Conservation (phyloP, 37 sponge, comb jelly and placozoan genomes). For the Halichondria panicea region DNA sequence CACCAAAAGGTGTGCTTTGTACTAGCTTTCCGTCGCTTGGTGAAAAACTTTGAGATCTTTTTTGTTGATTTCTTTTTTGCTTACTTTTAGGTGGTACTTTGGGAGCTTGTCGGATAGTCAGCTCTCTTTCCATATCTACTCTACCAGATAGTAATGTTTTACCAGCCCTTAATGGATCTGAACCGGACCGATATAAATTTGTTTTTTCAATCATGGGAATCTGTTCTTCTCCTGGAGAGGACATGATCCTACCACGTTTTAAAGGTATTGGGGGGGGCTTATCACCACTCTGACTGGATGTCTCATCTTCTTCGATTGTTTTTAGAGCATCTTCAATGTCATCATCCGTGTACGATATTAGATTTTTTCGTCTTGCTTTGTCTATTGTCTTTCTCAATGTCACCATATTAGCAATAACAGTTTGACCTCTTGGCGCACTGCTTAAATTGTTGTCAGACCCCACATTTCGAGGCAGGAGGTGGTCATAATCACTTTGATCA, state of each 20-base stretch:
- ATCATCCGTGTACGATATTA: neutral
- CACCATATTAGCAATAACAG: too few relatives aligned
- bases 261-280: slow-evolving; percentile 2
- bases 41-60: neutral
- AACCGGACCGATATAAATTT: too few relatives aligned
- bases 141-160: neutral
- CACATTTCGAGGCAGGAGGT: slow-evolving; percentile 2
- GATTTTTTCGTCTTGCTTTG: too few relatives aligned
- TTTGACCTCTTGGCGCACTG: neutral
- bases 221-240: neutral
- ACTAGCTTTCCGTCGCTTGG: neutral
- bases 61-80: too few relatives aligned
- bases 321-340: neutral
- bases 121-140: too few relatives aligned
- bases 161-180: too few relatives aligned
- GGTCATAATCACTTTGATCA: slow-evolving; percentile 41
- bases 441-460: neutral
- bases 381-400: too few relatives aligned
- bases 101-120: too few relatives aligned
- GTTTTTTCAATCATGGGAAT: neutral
- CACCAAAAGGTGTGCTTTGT: neutral
- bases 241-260: neutral
- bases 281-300: too few relatives aligned
- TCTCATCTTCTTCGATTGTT: neutral
- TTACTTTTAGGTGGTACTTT: too few relatives aligned